Percentiles rank a stretch among this genome's conserved stretches.
phyloP scores from a whole-genome alignment of 1,140 invertebrate genomes.

The Calephelis nemesis region DNA sequence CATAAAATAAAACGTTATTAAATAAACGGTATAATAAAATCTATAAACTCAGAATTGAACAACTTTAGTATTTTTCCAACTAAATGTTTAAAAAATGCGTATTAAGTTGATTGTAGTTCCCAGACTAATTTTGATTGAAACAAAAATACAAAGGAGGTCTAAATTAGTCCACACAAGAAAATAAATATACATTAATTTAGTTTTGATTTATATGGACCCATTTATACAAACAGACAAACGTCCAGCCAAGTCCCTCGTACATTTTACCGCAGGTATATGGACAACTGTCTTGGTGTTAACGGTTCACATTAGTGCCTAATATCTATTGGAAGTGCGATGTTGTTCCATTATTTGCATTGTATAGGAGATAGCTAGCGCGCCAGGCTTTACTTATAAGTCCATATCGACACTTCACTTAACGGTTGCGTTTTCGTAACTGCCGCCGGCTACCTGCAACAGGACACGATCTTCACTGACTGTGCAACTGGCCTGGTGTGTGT shows the following conservation, averaged over 20 bases:
- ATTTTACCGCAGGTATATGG: not conserved
- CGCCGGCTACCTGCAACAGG: slow-evolving; percentile 46
- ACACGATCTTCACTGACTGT: not conserved
- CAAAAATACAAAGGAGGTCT: too few relatives aligned
- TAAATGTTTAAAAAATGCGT: too few relatives aligned
- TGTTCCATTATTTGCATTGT: slow-evolving; percentile 47
- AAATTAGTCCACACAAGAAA: too few relatives aligned
- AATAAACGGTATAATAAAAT: too few relatives aligned
- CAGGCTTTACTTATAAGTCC: slow-evolving; percentile 69
- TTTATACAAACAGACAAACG: not conserved
- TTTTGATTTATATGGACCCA: not conserved
- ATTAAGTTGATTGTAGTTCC: too few relatives aligned
- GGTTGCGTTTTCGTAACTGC: slow-evolving; percentile 46
- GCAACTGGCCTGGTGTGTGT: too few relatives aligned
- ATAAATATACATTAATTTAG: too few relatives aligned
- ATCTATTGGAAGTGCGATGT: slow-evolving; percentile 44
- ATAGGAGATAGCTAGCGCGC: slow-evolving; percentile 54
- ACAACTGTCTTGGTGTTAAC: slow-evolving; percentile 1
- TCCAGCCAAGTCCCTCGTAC: not conserved
- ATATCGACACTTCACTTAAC: slow-evolving; percentile 73
- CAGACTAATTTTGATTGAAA: too few relatives aligned
- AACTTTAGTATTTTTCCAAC: too few relatives aligned
- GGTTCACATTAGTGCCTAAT: slow-evolving; percentile 7
- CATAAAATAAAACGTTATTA: too few relatives aligned
- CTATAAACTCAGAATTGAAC: too few relatives aligned